phyloP scores from a whole-genome alignment of 2,888 invertebrate genomes.

The Caenorhabditis sp. region DNA sequence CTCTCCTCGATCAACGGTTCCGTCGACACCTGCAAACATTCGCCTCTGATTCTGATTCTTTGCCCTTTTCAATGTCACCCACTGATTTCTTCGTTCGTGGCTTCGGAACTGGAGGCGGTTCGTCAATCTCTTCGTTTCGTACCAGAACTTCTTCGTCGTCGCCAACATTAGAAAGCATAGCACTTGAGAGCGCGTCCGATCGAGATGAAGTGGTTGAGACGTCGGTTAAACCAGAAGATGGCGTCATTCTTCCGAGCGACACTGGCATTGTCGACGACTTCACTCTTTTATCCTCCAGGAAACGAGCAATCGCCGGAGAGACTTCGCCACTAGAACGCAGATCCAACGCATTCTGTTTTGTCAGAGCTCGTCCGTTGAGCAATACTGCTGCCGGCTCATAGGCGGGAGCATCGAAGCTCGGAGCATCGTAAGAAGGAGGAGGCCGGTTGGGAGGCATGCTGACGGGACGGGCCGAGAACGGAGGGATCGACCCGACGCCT shows the following conservation, averaged over 20 bases:
- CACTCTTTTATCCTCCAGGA: conserved; percentile 17
- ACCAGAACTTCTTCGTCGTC: conserved; percentile 29
- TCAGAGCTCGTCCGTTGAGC: conserved; percentile 16
- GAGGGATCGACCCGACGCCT: not conserved
- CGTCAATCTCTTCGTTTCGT: not conserved
- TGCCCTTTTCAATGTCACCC: not conserved
- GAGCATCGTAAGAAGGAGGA: conserved; percentile 51
- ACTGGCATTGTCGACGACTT: conserved; percentile 32
- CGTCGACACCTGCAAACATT: conserved; percentile 35
- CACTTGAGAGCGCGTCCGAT: conserved; percentile 19
- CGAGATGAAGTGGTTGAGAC: conserved; percentile 44
- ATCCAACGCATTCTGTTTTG: conserved; percentile 48
- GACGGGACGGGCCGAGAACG: conserved; percentile 24
- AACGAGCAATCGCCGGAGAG: conserved; percentile 20
- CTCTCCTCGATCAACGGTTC: conserved; percentile 35
- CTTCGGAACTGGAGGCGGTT: conserved; percentile 31
- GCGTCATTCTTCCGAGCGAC: conserved; percentile 35
- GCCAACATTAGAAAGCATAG: conserved; percentile 13
- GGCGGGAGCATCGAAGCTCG: conserved; percentile 43
- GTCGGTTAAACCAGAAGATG: conserved; percentile 39
- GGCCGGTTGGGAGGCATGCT: conserved; percentile 54
- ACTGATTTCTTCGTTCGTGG: conserved; percentile 40
- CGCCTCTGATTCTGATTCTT: not conserved
- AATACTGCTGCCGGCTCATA: conserved; percentile 11
- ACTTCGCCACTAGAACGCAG: conserved; percentile 22